phyloP scores from a whole-genome alignment of 2,888 invertebrate genomes.

The Drosophila hamatofila region DNA sequence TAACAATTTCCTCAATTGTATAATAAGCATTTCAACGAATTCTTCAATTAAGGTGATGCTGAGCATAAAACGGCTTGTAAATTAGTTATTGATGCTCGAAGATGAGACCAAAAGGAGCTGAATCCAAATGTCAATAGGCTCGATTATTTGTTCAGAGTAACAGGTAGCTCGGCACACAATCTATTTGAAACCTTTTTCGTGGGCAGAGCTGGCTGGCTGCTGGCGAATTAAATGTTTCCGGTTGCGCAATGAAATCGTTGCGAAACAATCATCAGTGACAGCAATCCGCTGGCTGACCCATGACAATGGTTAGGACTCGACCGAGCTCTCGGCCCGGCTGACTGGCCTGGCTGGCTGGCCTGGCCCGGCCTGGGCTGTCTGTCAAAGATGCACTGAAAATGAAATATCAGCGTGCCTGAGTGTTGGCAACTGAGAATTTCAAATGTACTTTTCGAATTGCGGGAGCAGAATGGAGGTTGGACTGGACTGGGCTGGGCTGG shows the following conservation, averaged over 20 bases:
- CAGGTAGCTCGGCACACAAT: slow-evolving; percentile 3
- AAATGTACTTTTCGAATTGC: slow-evolving; percentile 44
- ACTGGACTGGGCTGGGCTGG: neutral
- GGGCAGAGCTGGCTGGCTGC: neutral
- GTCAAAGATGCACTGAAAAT: slow-evolving; percentile 52
- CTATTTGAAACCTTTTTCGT: slow-evolving; percentile 6
- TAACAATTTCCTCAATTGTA: slow-evolving; percentile 23
- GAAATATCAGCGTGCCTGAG: slow-evolving; percentile 48
- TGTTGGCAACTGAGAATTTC: slow-evolving; percentile 48
- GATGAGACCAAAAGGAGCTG: neutral
- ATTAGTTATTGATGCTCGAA: neutral
- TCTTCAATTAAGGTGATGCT: slow-evolving; percentile 10
- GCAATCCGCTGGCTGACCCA: slow-evolving; percentile 25
- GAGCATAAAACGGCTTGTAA: neutral
- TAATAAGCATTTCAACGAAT: slow-evolving; percentile 25
- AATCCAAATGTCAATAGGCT: neutral
- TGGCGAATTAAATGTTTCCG: slow-evolving; percentile 36
- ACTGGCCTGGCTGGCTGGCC: neutral
- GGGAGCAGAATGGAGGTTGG: too few species aligned
- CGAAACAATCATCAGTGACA: slow-evolving; percentile 32
- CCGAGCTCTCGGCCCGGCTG: neutral
- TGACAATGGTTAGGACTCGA: slow-evolving; percentile 20
- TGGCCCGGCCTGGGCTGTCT: slow-evolving; percentile 21
- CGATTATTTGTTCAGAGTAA: neutral
- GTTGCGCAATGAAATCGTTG: slow-evolving; percentile 43